phyloP scores from a whole-genome alignment of 2,888 invertebrate species.

The Pachydiplax longipennis region DNA sequence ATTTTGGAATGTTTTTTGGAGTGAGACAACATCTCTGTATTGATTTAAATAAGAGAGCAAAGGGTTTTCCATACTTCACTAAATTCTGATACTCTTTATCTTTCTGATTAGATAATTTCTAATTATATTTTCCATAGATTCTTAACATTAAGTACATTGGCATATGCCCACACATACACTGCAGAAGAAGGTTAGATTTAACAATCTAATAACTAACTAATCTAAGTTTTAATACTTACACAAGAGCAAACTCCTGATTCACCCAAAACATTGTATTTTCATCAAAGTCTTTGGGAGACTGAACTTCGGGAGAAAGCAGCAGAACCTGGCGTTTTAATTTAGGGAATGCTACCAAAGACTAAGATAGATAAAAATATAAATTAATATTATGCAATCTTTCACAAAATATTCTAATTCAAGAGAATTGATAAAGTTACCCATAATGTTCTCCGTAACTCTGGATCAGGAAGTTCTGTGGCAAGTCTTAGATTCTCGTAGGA shows the following conservation, averaged over 20 bases:
- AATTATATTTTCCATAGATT: too few relatives aligned
- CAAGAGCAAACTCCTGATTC: conserved; percentile 93
- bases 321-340: conserved; percentile 94
- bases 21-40: too few relatives aligned
- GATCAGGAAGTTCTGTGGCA: conserved; percentile 96
- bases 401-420: background rate
- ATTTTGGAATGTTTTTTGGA: too few relatives aligned
- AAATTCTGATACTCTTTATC: too few relatives aligned
- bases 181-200: too few relatives aligned
- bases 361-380: conserved; percentile 46
- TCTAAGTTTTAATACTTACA: conserved; percentile 61
- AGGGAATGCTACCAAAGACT: conserved; percentile 94
- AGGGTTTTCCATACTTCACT: too few relatives aligned
- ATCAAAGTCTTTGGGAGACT: conserved; percentile 90
- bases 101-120: too few relatives aligned
- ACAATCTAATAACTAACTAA: too few relatives aligned
- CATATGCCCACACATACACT: too few relatives aligned
- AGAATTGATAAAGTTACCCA: conserved; percentile 65
- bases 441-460: conserved; percentile 91
- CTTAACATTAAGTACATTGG: too few relatives aligned
- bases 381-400: background rate
- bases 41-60: too few relatives aligned
- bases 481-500: conserved; percentile 96
- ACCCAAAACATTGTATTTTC: conserved; percentile 95
- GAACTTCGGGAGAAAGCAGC: conserved; percentile 79